Base-by-base conservation (phyloP, 2,888 invertebrate species). In the Amitus sp. region DNA sequence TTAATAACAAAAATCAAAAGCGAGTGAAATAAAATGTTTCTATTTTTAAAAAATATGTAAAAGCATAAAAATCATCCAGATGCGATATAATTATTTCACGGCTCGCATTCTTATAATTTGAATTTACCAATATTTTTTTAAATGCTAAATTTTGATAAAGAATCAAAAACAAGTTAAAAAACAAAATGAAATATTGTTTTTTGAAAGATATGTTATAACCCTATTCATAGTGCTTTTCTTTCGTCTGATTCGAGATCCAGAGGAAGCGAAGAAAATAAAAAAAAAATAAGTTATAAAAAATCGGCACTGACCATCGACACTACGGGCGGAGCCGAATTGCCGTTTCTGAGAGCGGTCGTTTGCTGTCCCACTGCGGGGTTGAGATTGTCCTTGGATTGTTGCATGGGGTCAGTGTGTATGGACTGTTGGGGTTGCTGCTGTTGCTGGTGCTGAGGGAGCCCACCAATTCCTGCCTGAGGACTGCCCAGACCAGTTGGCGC, bases 361-460 rank as follows among this genome's bases (percentile, higher is more conserved):
- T 81, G 82, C 71, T 82, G 82, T 70, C 72, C 77, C 69, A 73
- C 76, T 67, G 75, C 75, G 47, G 80, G 73, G 69, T 79, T 80
- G 13, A 82, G 76, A 71, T 73, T 77, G 72, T 82, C 82, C 74
- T 82, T 82, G 68, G 80, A 74, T 58, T 81, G 81, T 79, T 82
- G 82, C 82, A 82, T 82, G 63, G 79, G 78, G 69, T 82, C 82
- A 49, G 69, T 60, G 71, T 79, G 79, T 55, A 79, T 67, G 43
- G 75, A 75, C 61, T 77, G 79, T 46, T 73, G 66, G 69, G 77
- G 77, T 57, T 78, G 73, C 46, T 75, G 73, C 58, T 73, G 78
- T 53, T 75, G 74, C 56, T 76, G 78, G 30, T 76, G 79, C 55
- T 74, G 76, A 48, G 78, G 74, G 52, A 80, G 71, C 13, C 78